Evolutionary conservation across 2,113 vertebrate genomes (phyloP).

Genomic region (Polypterus bichir): DNA sequence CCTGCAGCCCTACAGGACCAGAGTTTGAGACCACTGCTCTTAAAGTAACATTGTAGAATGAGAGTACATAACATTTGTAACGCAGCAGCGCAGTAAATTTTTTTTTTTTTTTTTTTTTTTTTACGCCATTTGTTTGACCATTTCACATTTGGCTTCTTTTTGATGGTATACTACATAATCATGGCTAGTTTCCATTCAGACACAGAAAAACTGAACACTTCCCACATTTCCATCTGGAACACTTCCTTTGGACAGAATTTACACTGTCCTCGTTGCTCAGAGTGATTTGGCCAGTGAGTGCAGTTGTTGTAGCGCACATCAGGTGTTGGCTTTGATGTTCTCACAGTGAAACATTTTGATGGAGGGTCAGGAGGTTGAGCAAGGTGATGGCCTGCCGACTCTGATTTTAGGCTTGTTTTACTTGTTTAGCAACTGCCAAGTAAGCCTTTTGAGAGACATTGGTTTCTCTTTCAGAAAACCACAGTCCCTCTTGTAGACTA

Average conservation of each 20-base stretch:
- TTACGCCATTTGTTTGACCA: too few species aligned
- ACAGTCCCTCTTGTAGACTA: slow-evolving; percentile 16
- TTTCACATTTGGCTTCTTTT: too few species aligned
- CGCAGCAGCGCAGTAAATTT: slow-evolving; percentile 10
- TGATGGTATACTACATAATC: slow-evolving; percentile 20
- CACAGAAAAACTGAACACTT: slow-evolving; percentile 21
- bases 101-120: slow-evolving; percentile 3
- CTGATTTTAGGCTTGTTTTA: too few species aligned
- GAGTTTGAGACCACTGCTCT: too few species aligned
- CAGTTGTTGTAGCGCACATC: slow-evolving; percentile 14
- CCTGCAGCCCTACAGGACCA: too few species aligned
- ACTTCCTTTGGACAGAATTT: slow-evolving; percentile 20
- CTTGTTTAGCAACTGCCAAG: slow-evolving; percentile 12
- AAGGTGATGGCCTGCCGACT: slow-evolving; percentile 8
- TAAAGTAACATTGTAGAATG: too few species aligned
- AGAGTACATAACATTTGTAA: too few species aligned
- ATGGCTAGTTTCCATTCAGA: slow-evolving; percentile 15
- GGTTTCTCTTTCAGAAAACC: slow-evolving; percentile 14
- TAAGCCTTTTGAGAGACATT: slow-evolving; percentile 15
- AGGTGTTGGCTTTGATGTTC: slow-evolving; percentile 4
- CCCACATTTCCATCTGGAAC: slow-evolving; percentile 14
- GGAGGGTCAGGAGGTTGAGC: slow-evolving; percentile 1
- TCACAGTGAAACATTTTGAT: slow-evolving; percentile 5
- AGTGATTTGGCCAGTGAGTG: slow-evolving; percentile 15
- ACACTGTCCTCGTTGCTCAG: slow-evolving; percentile 12